A percentile compares a stretch with the other conserved stretches of the same genome.
Conservation (phyloP, 2,888 invertebrate genomes). For the Thumatha senex region DNA sequence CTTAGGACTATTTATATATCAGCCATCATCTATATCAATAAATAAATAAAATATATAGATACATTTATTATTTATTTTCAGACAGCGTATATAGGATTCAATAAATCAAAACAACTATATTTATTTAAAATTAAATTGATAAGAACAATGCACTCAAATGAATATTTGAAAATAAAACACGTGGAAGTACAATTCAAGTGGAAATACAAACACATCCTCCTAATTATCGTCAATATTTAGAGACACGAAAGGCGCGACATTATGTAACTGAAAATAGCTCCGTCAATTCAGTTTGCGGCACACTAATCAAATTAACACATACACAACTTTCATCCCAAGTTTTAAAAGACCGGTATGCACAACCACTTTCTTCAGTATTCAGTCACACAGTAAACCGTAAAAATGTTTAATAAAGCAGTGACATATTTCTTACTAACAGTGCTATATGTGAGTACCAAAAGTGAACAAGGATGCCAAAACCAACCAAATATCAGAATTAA, state of each 20-base stretch:
- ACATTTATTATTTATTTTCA: no score
- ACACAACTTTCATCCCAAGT: slow-evolving; percentile 62
- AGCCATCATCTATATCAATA: no score
- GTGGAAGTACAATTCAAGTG: no score
- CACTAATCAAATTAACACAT: slow-evolving; percentile 69
- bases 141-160: no score
- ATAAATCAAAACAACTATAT: no score
- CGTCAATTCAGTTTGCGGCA: slow-evolving; percentile 23
- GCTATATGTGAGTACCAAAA: slow-evolving; percentile 47
- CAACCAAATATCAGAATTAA: slow-evolving; percentile 54
- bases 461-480: slow-evolving; percentile 33
- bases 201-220: not conserved
- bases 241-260: slow-evolving; percentile 40
- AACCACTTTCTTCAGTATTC: slow-evolving; percentile 65
- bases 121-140: no score
- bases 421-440: slow-evolving; percentile 29
- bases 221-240: slow-evolving; percentile 15
- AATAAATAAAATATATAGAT: no score
- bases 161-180: no score
- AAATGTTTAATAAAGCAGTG: slow-evolving; percentile 28
- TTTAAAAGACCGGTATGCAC: slow-evolving; percentile 61
- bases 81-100: no score
- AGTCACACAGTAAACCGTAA: slow-evolving; percentile 25
- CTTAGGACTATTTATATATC: no score
- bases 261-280: slow-evolving; percentile 29